Base-by-base conservation (phyloP, 2,888 invertebrate species). In the Nephrotoma guestfalica region DNA sequence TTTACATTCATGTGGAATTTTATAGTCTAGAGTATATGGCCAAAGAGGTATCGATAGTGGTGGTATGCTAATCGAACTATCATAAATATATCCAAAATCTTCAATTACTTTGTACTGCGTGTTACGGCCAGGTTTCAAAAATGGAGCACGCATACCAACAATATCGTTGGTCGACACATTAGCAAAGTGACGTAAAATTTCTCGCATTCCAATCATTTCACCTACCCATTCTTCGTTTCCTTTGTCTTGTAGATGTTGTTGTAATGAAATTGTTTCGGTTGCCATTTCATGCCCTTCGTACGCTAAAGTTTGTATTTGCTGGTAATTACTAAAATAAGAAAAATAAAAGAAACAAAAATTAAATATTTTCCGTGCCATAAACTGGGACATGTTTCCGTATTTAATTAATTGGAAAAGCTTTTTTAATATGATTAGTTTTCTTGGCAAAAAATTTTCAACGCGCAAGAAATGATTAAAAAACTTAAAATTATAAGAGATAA, bases 11-110 rank as follows among this genome's bases (percentile, higher is more conserved):
- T 97, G 97, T 1, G 97, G 95, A 89, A 97, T 97, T 92, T 97
- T 97, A 92, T 95, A 97, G 91, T 98, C 98, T 83, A 98, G 93
- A 0, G 98, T 98, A 92, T 98, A 98, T 0, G 98, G 98, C 98
- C 98, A 98, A 86, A 97, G 94, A 11, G 97, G 97, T 18, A 96
- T 93, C 86, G 94, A 93, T 9, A 94, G 91, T 9, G 97, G 96
- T 0, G 97, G 97, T 86, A 96, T 96, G 87, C 97, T 96, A 89
- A 98, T 94, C 2, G 97, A 97, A 90, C 97, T 97, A 91, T 98
- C 98, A 91, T 97, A 98, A 89, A 97, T 96, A 91, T 96, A 97
- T 6, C 96, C 97, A 90, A 97, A 97, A 91, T 98, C 97, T 92
- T 97, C 96, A 89, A 99, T 92, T 87, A 98, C 96, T 93, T 97